Evolutionary conservation across 2,113 vertebrate species (phyloP).

Genomic region (Nibea albiflora): DNA sequence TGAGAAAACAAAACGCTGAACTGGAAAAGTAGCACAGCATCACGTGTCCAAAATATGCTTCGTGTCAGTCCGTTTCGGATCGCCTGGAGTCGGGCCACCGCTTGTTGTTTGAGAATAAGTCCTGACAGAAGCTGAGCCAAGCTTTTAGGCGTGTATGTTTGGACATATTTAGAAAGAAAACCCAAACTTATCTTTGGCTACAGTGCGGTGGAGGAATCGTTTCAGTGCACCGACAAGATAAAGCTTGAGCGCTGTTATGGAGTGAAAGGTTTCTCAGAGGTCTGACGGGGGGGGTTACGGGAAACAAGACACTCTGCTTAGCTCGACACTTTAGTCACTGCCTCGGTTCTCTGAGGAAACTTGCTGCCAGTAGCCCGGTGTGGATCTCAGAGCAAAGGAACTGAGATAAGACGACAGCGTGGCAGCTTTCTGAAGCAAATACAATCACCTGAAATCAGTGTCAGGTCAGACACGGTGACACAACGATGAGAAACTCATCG

Average conservation of each 20-base stretch:
- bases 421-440: neutral
- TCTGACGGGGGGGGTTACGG: neutral
- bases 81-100: neutral
- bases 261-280: neutral
- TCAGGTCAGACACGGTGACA: neutral
- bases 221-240: neutral
- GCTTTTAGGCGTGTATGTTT: neutral
- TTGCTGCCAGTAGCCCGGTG: neutral
- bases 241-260: neutral
- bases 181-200: neutral
- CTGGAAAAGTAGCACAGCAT: neutral
- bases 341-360: no score
- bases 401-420: neutral
- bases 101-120: conserved; percentile 9
- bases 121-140: neutral
- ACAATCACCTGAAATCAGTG: conserved; percentile 9
- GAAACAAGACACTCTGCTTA: neutral
- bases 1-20: neutral
- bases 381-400: neutral
- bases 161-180: conserved; percentile 4
- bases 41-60: conserved; percentile 18
- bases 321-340: neutral
- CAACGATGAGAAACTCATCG: neutral
- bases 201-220: neutral
- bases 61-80: conserved; percentile 7